Evolutionary conservation across 2,113 vertebrate genomes (phyloP).

Genomic region (Alces alces): DNA sequence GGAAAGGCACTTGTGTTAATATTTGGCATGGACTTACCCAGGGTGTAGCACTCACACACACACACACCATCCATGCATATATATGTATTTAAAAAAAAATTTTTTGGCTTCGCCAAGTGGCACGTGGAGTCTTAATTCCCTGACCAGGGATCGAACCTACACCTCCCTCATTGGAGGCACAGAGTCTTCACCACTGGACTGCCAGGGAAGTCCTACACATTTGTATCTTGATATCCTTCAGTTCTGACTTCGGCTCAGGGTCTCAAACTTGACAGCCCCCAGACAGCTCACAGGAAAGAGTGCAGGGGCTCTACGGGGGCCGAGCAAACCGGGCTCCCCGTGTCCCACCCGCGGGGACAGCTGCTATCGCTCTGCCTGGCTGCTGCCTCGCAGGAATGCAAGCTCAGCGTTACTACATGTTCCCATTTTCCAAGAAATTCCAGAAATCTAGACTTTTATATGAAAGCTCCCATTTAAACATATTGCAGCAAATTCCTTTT

Average conservation of each 20-base stretch:
- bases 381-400: neutral
- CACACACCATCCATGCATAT: fast-evolving
- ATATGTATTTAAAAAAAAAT: neutral
- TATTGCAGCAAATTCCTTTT: neutral
- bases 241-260: neutral
- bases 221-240: neutral
- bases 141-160: neutral
- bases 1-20: no score
- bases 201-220: neutral
- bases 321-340: fast-evolving
- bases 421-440: neutral
- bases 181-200: neutral
- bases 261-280: neutral
- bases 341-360: no score
- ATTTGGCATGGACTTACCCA: neutral
- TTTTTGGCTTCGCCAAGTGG: neutral
- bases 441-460: neutral
- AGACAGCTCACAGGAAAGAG: neutral
- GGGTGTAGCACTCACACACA: neutral
- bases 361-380: fast-evolving
- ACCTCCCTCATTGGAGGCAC: neutral
- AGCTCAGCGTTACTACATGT: fast-evolving
- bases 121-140: neutral
- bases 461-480: neutral
- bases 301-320: fast-evolving